Percentiles rank a stretch among this genome's conserved stretches.
These are phyloP conservation scores for Cuniculus paca DNA, from an alignment of 2,797 vertebrate species.

Conservation along the genomic window DNA sequence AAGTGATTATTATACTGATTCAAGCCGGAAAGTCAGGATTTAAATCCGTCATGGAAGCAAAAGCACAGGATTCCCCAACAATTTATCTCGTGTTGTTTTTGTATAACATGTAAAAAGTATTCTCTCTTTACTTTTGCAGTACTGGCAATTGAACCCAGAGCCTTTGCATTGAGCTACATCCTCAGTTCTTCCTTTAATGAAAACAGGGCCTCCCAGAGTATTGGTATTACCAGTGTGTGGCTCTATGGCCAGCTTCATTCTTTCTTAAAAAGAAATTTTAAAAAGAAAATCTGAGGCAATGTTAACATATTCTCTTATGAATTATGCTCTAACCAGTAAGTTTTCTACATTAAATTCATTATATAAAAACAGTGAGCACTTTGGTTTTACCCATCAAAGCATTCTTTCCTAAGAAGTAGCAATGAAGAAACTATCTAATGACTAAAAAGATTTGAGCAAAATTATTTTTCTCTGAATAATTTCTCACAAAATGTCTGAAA, in stretches of 20 bases:
- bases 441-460: background rate
- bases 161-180: background rate
- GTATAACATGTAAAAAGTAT: background rate
- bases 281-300: background rate
- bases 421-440: background rate
- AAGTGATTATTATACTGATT: background rate
- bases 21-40: background rate
- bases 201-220: background rate
- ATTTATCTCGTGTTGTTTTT: background rate
- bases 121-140: background rate
- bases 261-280: conserved; percentile 7
- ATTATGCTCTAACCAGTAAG: conserved; percentile 32
- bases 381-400: conserved; percentile 40
- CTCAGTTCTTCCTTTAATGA: background rate
- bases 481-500: conserved; percentile 63
- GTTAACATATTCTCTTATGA: conserved; percentile 39
- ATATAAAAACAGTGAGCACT: conserved; percentile 32
- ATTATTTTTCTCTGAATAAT: conserved; percentile 59
- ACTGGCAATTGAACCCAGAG: background rate
- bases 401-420: conserved; percentile 1
- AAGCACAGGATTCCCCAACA: background rate
- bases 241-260: background rate
- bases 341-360: conserved; percentile 58
- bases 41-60: background rate
- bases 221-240: no score